A percentile compares a stretch with the other conserved stretches of the same genome.
Evolutionary conservation across 2,888 invertebrate genomes (phyloP).

Genomic region (Blera fallax): DNA sequence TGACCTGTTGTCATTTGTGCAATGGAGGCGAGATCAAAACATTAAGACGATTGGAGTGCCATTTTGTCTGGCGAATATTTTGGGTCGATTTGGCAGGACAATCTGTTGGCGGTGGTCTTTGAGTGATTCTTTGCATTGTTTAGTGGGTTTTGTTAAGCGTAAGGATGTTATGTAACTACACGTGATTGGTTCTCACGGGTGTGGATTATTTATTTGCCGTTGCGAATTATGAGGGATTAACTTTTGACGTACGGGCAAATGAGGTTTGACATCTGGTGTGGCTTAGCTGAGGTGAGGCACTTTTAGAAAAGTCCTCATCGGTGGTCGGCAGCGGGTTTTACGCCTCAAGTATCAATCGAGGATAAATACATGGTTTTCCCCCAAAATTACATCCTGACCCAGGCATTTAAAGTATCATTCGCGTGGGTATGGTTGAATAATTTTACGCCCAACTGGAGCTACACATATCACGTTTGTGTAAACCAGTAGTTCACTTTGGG

Average conservation of each 20-base stretch:
- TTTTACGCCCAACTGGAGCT: too few species aligned
- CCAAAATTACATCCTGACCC: too few species aligned
- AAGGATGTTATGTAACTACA: constrained; percentile 47
- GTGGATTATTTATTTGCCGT: constrained; percentile 27
- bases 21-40: constrained; percentile 48
- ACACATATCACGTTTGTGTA: too few species aligned
- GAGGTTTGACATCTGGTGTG: background rate
- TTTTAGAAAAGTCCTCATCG: too few species aligned
- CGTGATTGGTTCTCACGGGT: constrained; percentile 44
- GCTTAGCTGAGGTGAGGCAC: too few species aligned
- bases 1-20: constrained; percentile 68
- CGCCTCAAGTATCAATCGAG: too few species aligned
- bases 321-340: too few species aligned
- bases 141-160: constrained; percentile 57
- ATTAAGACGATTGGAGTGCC: constrained; percentile 58
- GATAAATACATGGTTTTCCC: too few species aligned
- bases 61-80: constrained; percentile 60
- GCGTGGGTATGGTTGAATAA: too few species aligned
- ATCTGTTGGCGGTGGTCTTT: constrained; percentile 28
- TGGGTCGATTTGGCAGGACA: background rate
- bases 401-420: too few species aligned
- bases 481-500: too few species aligned
- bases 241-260: constrained; percentile 6
- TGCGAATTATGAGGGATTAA: constrained; percentile 52
- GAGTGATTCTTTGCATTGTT: constrained; percentile 33